Evolutionary conservation across 2,888 invertebrate species (phyloP).

Genomic region (Spicauda simplicius): DNA sequence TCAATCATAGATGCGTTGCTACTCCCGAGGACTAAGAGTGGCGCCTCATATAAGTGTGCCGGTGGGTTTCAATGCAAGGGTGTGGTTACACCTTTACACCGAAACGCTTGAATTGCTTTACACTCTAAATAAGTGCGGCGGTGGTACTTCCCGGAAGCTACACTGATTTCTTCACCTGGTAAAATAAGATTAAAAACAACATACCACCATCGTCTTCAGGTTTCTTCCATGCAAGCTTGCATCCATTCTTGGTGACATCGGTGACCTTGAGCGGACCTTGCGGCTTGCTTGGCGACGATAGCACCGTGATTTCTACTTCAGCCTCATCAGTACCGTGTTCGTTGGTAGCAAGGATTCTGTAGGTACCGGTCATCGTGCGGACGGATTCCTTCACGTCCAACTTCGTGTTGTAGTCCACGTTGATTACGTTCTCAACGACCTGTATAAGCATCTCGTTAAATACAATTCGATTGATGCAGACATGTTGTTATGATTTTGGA

Average conservation of each 20-base stretch:
- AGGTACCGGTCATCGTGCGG: constrained; percentile 94
- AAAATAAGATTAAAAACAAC: no score
- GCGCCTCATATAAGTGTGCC: no score
- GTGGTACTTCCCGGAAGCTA: no score
- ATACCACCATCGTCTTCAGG: constrained; percentile 96
- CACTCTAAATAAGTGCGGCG: no score
- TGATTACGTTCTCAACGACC: constrained; percentile 90
- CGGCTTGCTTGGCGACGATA: constrained; percentile 92
- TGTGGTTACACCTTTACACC: no score
- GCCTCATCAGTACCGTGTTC: constrained; percentile 96
- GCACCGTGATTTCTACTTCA: constrained; percentile 96
- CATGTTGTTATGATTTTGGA: no score
- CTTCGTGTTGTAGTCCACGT: constrained; percentile 96
- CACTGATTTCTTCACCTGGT: no score
- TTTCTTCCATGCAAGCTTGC: constrained; percentile 96
- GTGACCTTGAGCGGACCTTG: constrained; percentile 95
- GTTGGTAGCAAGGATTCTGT: constrained; percentile 95
- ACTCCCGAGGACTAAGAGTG: no score
- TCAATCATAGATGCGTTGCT: no score
- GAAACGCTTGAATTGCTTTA: no score
- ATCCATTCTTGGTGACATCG: constrained; percentile 95
- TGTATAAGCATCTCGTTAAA: constrained; percentile 42
- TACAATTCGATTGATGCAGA: no score
- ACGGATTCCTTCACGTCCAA: constrained; percentile 90
- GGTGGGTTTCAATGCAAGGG: no score